Base-by-base conservation (phyloP, 2,888 invertebrate species). In the Hyles lineata region DNA sequence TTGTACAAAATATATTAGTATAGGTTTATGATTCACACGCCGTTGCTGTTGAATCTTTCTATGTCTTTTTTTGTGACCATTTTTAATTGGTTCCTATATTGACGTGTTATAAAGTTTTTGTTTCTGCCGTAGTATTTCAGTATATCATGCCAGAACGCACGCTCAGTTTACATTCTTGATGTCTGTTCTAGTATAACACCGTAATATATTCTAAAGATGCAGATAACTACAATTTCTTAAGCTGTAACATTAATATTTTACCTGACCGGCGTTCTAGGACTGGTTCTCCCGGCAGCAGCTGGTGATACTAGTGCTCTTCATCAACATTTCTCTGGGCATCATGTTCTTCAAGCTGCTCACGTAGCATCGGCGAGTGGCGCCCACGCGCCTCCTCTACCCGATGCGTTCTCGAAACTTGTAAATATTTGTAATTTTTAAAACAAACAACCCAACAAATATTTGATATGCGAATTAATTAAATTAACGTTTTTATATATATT, bases 201-300 rank as follows among this genome's bases (percentile, higher is more conserved):
- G 11, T 43, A 15, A 43, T 43, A 11, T 2, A 43, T 43, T 43
- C 43, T 2, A 11, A 43, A 0, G 11, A 43, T 43, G 0, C 43
- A 43, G 43, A 43, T 15, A 15, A 2, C 2, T 11, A 43, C 43
- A 43, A 43, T 43, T 43, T 43, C 43, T 11, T 15, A 55, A 19
- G 55, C n/a, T 43, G 21, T 43, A n/a, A 35, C 35, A 35, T n/a
- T 62, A 9, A 63, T 63, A 7, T 43, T 15, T 8, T 11, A 3
- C 4, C 6, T 67, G 50, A 21, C 67, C n/a, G 23, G 62, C 75
- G 76, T 89, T 96, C 9, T 96, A 98, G 98, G 98, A 98, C 96
- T 98, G 98, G 98, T 98, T 98, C 95, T 98, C 98, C 89, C 97
- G 98, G 92, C 98, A 98, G 95, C 98, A 98, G 95, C 96, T 98